Base-by-base conservation (phyloP, 2,888 invertebrate species). In the Sceliomorpha sp. region DNA sequence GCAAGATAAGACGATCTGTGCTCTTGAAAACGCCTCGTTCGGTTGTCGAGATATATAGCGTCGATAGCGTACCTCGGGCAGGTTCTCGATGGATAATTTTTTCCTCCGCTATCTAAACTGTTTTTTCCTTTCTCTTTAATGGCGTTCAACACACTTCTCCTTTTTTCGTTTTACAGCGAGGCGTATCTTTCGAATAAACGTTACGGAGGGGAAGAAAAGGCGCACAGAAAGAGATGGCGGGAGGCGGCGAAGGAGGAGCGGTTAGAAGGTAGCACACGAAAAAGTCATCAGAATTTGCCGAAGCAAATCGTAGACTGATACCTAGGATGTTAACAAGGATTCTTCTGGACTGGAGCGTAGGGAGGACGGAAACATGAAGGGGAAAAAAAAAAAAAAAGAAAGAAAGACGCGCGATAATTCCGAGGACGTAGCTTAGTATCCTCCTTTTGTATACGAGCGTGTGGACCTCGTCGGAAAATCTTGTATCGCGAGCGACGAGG, bases 11-110 rank as follows among this genome's bases (percentile, higher is more conserved):
- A 71, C 63, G 69, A 76, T 69, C 72, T 58, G 70, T 55, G 75
- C 71, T 79, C 79, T 82, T 80, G 80, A 82, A 79, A 82, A 78
- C 72, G 73, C 53, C 72, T 70, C 74, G 75, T 72, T 76, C 73
- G 72, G 72, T 66, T 69, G 74, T 77, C 78, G 70, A 74, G 82
- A 84, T 83, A 81, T 66, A 66, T 58, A 51, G 79, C 72, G 75
- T 73, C 80, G 83, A 83, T 83, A 82, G 78, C 80, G 78, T 75
- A 78, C 77, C 76, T 77, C 72, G 59, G 39, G 56, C 70, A 67
- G 58, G 66, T 73, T 76, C 77, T 74, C 70, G 76, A 74, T 71
- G 75, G 70, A 73, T 66, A 69, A 69, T 74, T 74, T 72, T 76
- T 75, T 76, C 73, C 70, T 40, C 56, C 51, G 44, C 68, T 53